These are phyloP conservation scores for Todiramphus chloris DNA, from an alignment of 2,113 vertebrate species.

Conservation along the genomic window DNA sequence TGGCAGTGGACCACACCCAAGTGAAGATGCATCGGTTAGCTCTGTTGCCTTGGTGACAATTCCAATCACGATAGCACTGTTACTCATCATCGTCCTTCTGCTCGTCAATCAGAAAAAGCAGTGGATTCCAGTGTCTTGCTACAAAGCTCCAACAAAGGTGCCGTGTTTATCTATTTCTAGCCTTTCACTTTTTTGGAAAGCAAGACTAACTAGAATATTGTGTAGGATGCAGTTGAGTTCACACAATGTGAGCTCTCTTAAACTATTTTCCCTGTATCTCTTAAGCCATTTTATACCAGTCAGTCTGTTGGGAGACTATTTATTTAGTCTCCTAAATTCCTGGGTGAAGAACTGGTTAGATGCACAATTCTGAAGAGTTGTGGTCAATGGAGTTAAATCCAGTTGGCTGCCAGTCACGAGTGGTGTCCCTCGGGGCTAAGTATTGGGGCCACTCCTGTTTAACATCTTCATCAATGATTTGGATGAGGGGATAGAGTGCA, in stretches of 20 bases:
- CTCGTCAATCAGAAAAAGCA: constrained; percentile 87
- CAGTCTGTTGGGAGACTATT: background rate
- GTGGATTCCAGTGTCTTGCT: constrained; percentile 88
- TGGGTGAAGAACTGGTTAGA: too few relatives aligned
- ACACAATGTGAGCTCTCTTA: background rate
- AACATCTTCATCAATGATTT: too few relatives aligned
- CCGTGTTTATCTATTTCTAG: background rate
- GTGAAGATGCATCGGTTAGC: constrained; percentile 71
- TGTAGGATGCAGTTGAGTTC: background rate
- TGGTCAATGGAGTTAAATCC: too few relatives aligned
- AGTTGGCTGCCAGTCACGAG: too few relatives aligned
- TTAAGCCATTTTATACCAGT: background rate
- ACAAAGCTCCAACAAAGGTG: constrained; percentile 89
- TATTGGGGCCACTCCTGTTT: too few relatives aligned
- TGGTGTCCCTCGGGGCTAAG: too few relatives aligned
- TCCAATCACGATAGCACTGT: constrained; percentile 79
- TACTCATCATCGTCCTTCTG: constrained; percentile 80
- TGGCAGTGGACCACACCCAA: constrained; percentile 59
- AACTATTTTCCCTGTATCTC: background rate
- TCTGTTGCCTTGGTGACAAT: constrained; percentile 81
- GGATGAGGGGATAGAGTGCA: too few relatives aligned
- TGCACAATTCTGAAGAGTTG: too few relatives aligned
- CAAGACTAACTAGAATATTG: background rate
- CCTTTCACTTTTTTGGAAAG: background rate
- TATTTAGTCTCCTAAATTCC: background rate